phyloP scores from a whole-genome alignment of 2,888 invertebrate species.

The Apotomis turbidana region DNA sequence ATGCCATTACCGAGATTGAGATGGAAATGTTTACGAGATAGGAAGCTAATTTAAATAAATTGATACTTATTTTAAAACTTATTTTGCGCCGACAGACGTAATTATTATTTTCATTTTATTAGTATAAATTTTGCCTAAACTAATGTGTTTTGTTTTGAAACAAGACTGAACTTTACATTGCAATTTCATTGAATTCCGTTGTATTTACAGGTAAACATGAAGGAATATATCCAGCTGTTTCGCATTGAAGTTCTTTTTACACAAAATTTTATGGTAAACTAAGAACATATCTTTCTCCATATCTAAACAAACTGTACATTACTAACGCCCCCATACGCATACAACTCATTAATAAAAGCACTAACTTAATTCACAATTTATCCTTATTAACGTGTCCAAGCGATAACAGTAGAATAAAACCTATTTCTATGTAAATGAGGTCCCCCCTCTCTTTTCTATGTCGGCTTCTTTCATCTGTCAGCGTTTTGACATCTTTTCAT shows the following conservation, averaged over 20 bases:
- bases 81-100: neutral
- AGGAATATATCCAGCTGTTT: neutral
- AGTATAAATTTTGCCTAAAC: too few species aligned
- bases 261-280: neutral
- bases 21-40: conserved; percentile 1
- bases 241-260: neutral
- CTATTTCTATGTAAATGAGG: conserved; percentile 71
- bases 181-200: neutral
- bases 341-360: conserved; percentile 42
- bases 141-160: too few species aligned
- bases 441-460: neutral
- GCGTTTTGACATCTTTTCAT: conserved; percentile 80
- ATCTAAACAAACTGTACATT: conserved; percentile 21
- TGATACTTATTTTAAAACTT: neutral
- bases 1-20: conserved; percentile 4
- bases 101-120: too few species aligned
- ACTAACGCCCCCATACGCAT: conserved; percentile 44
- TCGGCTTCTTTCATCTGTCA: conserved; percentile 60
- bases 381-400: conserved; percentile 57
- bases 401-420: conserved; percentile 49
- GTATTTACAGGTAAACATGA: neutral
- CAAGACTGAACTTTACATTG: too few species aligned
- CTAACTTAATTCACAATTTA: conserved; percentile 53
- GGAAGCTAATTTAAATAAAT: conserved; percentile 1
- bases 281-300: neutral